Base-by-base conservation (phyloP, 2,113 vertebrate species). In the Gorsachius goisagi region DNA sequence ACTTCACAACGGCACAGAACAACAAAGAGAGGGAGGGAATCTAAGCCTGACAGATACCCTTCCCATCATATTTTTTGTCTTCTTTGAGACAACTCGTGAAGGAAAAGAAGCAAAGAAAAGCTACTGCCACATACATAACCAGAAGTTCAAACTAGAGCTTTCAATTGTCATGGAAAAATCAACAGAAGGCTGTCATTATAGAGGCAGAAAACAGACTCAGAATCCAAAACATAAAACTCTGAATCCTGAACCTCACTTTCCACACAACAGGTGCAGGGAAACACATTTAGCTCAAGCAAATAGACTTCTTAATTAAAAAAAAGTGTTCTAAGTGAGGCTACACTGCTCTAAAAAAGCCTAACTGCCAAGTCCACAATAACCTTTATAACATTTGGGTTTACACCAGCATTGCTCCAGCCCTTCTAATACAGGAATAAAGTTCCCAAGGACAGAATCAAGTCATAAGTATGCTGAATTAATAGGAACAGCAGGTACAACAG, bases 51-150 rank as follows among this genome's bases (percentile, higher is more conserved):
- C 0, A 77, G 4, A 17, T 27, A 56, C 4, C 3, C 11, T 32
- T 35, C 17, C 28, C 32, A 3, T 24, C 10, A 3, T 26, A 35
- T 35, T 55, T 85, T 26, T 69, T 64, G 6, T 64, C 39, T 64
- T 47, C 26, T 18, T 1, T 1, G 0, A 56, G 2, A 55, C 10
- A 41, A 49, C 23, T 52, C 22, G 3, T 56, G 41, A 49, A 32
- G 5, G 5, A 50, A 89, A 87, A 68, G 11, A 17, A 49, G 17
- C 19, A 77, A 89, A 71, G 5, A 67, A 63, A 17, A 64, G 15
- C 9, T 23, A 32, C 9, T 18, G 3, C 20, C 5, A 27, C 12
- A 26, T 1, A 15, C 0, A 2, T 17, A 80, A n/a, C 30, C 45
- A 9, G 20, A 88, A 91, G 11, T 53, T 85, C 37, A 75, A 76